Evolutionary conservation across 2,888 invertebrate species (phyloP).

Genomic region (Eilema sororculum): DNA sequence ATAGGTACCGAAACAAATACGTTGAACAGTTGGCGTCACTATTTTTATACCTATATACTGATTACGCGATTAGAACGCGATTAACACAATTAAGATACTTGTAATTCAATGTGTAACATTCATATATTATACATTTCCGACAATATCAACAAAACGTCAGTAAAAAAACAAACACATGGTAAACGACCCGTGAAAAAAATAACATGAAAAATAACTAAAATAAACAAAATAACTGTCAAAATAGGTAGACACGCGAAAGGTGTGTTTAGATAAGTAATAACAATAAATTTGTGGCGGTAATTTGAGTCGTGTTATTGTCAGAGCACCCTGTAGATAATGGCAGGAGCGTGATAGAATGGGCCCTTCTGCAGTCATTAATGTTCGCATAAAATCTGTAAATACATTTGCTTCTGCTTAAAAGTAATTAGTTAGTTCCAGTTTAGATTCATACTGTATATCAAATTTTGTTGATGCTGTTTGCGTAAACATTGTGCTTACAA

Average conservation of each 20-base stretch:
- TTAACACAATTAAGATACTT: no score
- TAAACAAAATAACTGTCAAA: conserved; percentile 49
- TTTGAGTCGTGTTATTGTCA: conserved; percentile 74
- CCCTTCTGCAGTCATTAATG: conserved; percentile 60
- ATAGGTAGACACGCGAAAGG: conserved; percentile 64
- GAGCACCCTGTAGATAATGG: conserved; percentile 67
- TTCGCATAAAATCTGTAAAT: conserved; percentile 40
- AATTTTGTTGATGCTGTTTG: neutral
- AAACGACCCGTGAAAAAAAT: conserved; percentile 18
- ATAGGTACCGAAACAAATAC: no score
- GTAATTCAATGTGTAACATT: no score
- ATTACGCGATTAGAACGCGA: no score
- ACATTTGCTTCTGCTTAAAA: conserved; percentile 39
- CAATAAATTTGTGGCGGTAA: conserved; percentile 75
- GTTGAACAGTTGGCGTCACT: no score
- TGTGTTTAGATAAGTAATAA: conserved; percentile 71
- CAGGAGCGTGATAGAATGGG: conserved; percentile 74
- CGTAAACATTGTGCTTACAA: neutral
- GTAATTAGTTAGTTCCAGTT: conserved; percentile 26
- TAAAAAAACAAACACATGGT: neutral
- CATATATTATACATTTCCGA: no score
- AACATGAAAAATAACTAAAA: conserved; percentile 26
- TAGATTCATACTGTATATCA: conserved; percentile 9
- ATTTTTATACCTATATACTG: no score
- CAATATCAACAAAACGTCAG: neutral